These are phyloP conservation scores for Perizoma flavofasciatum DNA, from an alignment of 2,888 invertebrate genomes.

Conservation along the genomic window DNA sequence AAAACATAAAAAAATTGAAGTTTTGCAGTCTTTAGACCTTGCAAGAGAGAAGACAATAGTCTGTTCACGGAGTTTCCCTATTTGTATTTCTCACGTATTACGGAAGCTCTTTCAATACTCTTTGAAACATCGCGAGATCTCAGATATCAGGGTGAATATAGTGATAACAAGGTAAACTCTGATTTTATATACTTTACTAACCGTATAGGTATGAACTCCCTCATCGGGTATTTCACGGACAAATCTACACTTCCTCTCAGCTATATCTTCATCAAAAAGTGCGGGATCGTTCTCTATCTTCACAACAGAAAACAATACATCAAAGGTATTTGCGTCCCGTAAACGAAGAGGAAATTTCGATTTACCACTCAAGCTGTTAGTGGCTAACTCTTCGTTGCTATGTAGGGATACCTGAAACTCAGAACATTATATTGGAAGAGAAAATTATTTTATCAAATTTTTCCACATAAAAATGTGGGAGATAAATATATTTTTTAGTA, in stretches of 20 bases:
- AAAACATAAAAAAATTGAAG: too few species aligned
- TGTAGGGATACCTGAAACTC: constrained; percentile 58
- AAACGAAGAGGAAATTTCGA: constrained; percentile 48
- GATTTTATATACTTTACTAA: constrained; percentile 33
- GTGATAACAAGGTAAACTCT: background rate
- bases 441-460: too few species aligned
- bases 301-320: constrained; percentile 59
- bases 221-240: constrained; percentile 73
- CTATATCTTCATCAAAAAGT: constrained; percentile 64
- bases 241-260: constrained; percentile 84
- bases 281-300: constrained; percentile 69
- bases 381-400: constrained; percentile 64
- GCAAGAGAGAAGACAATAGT: too few species aligned
- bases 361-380: constrained; percentile 53
- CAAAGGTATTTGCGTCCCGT: constrained; percentile 41
- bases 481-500: too few species aligned
- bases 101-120: too few species aligned
- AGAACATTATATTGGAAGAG: background rate
- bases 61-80: too few species aligned
- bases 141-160: too few species aligned
- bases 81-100: too few species aligned
- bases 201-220: constrained; percentile 56
- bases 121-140: too few species aligned
- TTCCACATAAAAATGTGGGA: too few species aligned
- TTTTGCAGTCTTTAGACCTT: too few species aligned